Base-by-base conservation (phyloP, 2,888 invertebrate genomes). In the Eilema sororculum region DNA sequence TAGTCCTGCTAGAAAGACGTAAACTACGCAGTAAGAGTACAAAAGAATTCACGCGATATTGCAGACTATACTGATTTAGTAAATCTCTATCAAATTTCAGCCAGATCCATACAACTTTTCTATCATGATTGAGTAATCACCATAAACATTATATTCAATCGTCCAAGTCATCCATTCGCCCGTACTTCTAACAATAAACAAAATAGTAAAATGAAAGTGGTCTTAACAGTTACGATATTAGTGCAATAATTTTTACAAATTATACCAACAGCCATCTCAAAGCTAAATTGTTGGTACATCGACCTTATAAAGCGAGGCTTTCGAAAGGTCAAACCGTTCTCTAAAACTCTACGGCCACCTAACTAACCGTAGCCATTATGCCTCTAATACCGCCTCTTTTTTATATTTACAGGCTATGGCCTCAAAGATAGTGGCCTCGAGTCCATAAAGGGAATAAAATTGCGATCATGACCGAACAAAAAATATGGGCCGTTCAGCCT, bases 321-420 rank as follows among this genome's bases (percentile, higher is more conserved):
- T 77, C 79, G 76, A 82, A 80, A 84, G 86, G 85, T 81, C 81
- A 78, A 73, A 78, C 73, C 76, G 74, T 70, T 68, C 75, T 70
- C 79, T 83, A 80, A 86, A 87, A 85, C 81, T 83, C 73, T 83
- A 86, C 77, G 81, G 79, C 76, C 83, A 78, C 78, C 78, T 83
- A 78, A 77, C 85, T 80, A 80, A 80, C 80, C 79, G 74, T 77
- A 68, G 75, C 74, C 76, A 80, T 80, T 83, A 83, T 79, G 83
- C 72, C 73, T 72, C 72, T 75, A 80, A 82, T 80, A 81, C 78
- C 80, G 77, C 81, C 81, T 76, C 74, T 73, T 67, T 78, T 75
- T 79, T 80, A 74, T 75, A 78, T 78, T 77, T 69, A 71, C 69
- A 69, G 68, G 71, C 52, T 28, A 60, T 65, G 58, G 63, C 24